Base-by-base conservation (phyloP, 2,797 vertebrate species). In the Trachops cirrhosus region DNA sequence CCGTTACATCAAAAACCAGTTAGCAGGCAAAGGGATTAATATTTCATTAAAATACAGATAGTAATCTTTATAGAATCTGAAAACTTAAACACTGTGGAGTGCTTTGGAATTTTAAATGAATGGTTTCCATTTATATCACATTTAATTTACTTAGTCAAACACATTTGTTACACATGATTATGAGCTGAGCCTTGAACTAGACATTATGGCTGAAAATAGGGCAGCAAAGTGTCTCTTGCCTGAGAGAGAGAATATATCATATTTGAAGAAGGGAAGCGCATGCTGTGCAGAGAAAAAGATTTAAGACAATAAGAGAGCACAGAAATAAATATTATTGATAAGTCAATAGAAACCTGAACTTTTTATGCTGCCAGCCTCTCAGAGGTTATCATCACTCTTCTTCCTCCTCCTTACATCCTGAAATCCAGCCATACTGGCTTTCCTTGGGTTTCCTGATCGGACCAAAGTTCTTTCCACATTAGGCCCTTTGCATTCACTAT, bases 11-110 rank as follows among this genome's bases (percentile, higher is more conserved):
- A 97, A 98, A 97, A 97, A 97, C 97, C 97, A 98, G 97, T 98
- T 98, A 98, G 89, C 97, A 98, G 97, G 93, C 68, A 94, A 97
- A 98, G 97, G 93, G 88, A 96, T 97, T 98, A 96, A 98, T 95
- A 98, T 98, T 98, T 98, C 97, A 98, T 98, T 98, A 97, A 98
- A 98, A 96, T 95, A 97, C 93, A 86, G 86, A 95, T 90, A 91
- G 44, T 94, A 94, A 97, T 96, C 97, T 96, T 95, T 97, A 96
- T 85, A 93, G 95, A 98, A 97, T 93, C 74, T 94, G 96, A 97
- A 98, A 98, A 97, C 89, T 97, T 98, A 98, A 98, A 97, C 90
- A 96, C 88, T 89, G 57, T 73, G 0, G 12, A 97, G 57, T 97
- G 94, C 82, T 97, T 95, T 96, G 88, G 89, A 98, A 98, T 94